Conservation (phyloP, 2,113 vertebrate species). For the Lipophrys pholis region DNA sequence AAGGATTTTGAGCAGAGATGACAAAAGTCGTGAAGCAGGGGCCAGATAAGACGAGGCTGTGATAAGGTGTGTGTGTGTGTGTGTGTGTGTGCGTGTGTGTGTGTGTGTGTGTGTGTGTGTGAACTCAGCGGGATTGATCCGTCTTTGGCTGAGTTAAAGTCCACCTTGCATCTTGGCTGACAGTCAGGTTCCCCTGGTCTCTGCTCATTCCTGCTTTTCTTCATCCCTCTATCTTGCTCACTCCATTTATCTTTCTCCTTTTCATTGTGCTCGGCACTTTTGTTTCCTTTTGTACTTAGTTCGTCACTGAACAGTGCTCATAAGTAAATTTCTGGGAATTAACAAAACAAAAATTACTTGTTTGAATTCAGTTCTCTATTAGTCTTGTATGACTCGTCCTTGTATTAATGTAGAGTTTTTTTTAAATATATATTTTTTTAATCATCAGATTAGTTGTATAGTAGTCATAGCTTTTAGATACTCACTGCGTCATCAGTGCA, state of each 20-base stretch:
- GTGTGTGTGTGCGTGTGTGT: slow-evolving; percentile 42
- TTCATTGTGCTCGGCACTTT: not conserved
- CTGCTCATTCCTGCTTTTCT: slow-evolving; percentile 20
- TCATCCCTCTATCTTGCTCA: slow-evolving; percentile 1
- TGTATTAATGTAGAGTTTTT: too few species aligned
- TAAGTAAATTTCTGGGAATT: not conserved
- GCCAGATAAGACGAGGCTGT: slow-evolving; percentile 51
- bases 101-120: slow-evolving; percentile 32
- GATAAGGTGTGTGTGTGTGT: slow-evolving; percentile 37
- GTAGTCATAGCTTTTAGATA: not conserved
- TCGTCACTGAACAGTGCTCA: not conserved
- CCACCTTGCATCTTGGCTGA: slow-evolving; percentile 51
- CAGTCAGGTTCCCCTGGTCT: slow-evolving; percentile 17
- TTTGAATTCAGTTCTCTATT: not conserved
- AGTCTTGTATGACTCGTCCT: not conserved
- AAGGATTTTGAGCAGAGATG: slow-evolving; percentile 30
- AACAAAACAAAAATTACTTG: not conserved
- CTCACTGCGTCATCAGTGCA: not conserved
- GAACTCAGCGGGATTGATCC: slow-evolving; percentile 61
- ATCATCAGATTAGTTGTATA: not conserved
- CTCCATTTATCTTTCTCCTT: not conserved
- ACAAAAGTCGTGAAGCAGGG: slow-evolving; percentile 29
- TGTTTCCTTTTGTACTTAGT: not conserved
- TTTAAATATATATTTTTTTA: not conserved
- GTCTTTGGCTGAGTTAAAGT: slow-evolving; percentile 55